Conservation (phyloP, 2,797 vertebrate species). For the Limosa lapponica region DNA sequence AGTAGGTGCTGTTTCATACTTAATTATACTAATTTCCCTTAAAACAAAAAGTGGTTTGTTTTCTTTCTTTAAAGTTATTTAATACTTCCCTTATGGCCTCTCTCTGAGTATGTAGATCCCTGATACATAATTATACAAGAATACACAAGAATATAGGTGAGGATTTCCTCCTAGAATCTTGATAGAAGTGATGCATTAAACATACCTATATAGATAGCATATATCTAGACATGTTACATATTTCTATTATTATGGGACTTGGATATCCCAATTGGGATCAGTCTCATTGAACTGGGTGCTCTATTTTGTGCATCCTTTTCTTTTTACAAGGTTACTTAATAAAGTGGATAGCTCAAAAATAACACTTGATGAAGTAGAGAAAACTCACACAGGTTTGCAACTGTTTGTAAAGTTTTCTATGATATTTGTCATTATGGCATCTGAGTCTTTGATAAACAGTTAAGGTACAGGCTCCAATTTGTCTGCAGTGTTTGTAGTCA, state of each 20-base stretch:
- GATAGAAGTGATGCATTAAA: background rate
- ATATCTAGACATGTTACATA: background rate
- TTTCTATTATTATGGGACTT: background rate
- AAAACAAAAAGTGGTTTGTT: background rate
- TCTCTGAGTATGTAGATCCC: background rate
- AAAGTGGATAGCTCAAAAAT: background rate
- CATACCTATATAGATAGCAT: background rate
- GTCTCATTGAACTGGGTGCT: background rate
- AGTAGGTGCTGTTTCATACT: background rate
- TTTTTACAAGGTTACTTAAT: background rate
- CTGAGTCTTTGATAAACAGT: background rate
- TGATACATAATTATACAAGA: no score
- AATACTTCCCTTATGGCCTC: background rate
- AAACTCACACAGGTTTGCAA: background rate
- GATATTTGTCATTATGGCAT: background rate
- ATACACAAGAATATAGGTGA: background rate
- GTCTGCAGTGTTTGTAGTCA: background rate
- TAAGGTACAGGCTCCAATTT: background rate
- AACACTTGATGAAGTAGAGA: background rate
- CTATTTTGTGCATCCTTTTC: background rate
- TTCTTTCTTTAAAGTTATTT: background rate
- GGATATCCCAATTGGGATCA: background rate
- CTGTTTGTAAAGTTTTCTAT: background rate
- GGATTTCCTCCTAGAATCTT: background rate
- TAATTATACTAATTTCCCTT: background rate